Evolutionary conservation across 2,113 vertebrate species (phyloP).

Genomic region (Mirza zaza): DNA sequence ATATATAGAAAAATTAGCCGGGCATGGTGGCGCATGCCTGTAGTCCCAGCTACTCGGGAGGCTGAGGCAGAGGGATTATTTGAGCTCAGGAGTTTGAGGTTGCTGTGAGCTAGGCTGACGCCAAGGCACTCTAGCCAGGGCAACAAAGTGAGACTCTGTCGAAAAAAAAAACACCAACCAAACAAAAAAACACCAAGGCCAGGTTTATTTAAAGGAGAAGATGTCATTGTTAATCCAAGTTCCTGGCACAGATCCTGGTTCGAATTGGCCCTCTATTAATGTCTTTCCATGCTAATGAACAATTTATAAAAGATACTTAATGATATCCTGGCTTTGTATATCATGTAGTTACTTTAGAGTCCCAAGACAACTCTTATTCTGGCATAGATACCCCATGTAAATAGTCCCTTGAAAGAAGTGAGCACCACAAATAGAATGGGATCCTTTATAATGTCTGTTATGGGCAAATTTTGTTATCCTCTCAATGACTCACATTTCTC

Average conservation of each 20-base stretch:
- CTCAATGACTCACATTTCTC: not conserved
- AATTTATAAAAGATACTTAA: conserved; percentile 44
- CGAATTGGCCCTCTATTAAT: not conserved
- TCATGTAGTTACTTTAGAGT: conserved; percentile 21
- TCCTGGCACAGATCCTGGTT: conserved; percentile 31
- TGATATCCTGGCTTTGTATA: conserved; percentile 26
- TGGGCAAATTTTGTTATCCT: not conserved
- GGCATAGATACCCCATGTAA: not conserved
- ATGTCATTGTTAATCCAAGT: not conserved
- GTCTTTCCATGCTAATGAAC: conserved; percentile 7
- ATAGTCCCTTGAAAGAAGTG: conserved; percentile 47
- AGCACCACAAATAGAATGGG: not conserved
- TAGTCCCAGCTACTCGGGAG: too few species aligned
- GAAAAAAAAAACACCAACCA: too few species aligned
- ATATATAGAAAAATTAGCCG: too few species aligned
- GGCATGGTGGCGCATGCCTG: too few species aligned
- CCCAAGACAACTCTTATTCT: conserved; percentile 6
- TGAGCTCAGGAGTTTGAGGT: too few species aligned
- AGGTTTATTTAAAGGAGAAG: conserved; percentile 12
- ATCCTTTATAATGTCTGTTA: not conserved
- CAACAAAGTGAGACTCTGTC: too few species aligned
- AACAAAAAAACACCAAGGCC: too few species aligned
- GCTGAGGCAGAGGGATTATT: too few species aligned
- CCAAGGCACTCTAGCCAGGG: too few species aligned
- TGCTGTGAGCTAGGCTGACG: too few species aligned